Base-by-base conservation (phyloP, 1,140 invertebrate genomes). In the Conus ventricosus region DNA sequence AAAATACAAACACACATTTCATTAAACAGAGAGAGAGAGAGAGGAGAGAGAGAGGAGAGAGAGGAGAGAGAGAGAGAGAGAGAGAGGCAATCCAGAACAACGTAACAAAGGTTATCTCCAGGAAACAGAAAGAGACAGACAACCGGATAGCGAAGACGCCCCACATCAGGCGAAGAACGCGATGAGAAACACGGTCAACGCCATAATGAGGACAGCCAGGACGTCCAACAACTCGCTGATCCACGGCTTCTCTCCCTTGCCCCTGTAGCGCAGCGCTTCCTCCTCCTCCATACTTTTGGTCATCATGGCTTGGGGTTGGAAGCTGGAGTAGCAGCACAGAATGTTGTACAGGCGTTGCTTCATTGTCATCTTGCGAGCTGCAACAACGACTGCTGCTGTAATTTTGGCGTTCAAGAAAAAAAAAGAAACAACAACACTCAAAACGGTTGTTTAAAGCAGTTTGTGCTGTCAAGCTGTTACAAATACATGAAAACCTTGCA, bases 291-390 rank as follows among this genome's bases (percentile, higher is more conserved):
- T 88, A 5, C 84, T 83, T 15, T 85, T 88, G 25, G 84, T 85
- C 76, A 81, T 81, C 8, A 25, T 27, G 27, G 81, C 80, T 39
- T 39, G 39, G 11, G 86, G 86, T 10, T 53, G 54, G 63, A 90
- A 88, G 71, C 82, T 88, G 15, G 89, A 88, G 60, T 90, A 90
- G 82, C 89, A 90, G 89, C 89, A 90, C 23, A 90, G 17, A 17
- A 90, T 90, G 82, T 88, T 90, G 87, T 90, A 90, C 23, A 88
- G 51, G 7, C 87, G 82, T 20, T 54, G 53, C 27, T 85, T 90
- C 13, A 88, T 0, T 6, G 80, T 11, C 54, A 89, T 20, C 27
- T 80, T 86, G 51, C 23, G 20, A 25, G 84, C 88, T 88, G 82
- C 13, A 25, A 7, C 13, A 53, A 39, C 39, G 39, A 39, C 39